These are phyloP conservation scores for Dysmachus trigonus DNA, from an alignment of 2,888 invertebrate genomes.

Conservation along the genomic window DNA sequence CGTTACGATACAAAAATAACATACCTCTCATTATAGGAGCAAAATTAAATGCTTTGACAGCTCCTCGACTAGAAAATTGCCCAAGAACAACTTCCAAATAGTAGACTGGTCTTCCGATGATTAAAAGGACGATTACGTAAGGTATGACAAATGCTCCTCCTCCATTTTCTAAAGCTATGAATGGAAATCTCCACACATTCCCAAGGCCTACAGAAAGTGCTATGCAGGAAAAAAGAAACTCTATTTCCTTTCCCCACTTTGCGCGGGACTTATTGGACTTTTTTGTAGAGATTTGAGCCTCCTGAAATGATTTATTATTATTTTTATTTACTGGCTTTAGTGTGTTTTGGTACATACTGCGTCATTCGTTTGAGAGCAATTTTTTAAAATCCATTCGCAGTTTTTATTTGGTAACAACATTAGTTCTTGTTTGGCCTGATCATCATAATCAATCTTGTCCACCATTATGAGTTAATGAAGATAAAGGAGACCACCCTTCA, in stretches of 20 bases:
- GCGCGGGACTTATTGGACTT: slow-evolving; percentile 55
- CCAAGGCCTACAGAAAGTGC: slow-evolving; percentile 72
- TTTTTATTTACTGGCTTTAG: no score
- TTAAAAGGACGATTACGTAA: slow-evolving; percentile 70
- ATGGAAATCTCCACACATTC: slow-evolving; percentile 75
- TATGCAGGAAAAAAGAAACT: slow-evolving; percentile 72
- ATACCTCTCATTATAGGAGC: slow-evolving; percentile 75
- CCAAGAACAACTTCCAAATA: slow-evolving; percentile 78
- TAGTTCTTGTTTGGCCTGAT: background rate
- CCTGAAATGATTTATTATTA: background rate
- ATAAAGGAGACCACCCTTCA: background rate
- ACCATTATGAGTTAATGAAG: background rate
- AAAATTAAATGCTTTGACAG: slow-evolving; percentile 72
- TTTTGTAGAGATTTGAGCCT: background rate
- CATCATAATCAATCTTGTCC: background rate
- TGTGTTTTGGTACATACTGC: background rate
- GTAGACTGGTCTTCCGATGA: slow-evolving; percentile 75
- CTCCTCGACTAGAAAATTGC: slow-evolving; percentile 76
- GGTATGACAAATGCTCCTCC: slow-evolving; percentile 76
- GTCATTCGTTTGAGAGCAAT: background rate
- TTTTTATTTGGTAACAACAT: background rate
- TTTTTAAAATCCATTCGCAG: background rate
- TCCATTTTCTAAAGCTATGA: slow-evolving; percentile 72
- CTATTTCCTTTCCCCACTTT: slow-evolving; percentile 70
- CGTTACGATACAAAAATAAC: no score